Conservation (phyloP, 2,888 invertebrate genomes). For the Apotomis betuletana region DNA sequence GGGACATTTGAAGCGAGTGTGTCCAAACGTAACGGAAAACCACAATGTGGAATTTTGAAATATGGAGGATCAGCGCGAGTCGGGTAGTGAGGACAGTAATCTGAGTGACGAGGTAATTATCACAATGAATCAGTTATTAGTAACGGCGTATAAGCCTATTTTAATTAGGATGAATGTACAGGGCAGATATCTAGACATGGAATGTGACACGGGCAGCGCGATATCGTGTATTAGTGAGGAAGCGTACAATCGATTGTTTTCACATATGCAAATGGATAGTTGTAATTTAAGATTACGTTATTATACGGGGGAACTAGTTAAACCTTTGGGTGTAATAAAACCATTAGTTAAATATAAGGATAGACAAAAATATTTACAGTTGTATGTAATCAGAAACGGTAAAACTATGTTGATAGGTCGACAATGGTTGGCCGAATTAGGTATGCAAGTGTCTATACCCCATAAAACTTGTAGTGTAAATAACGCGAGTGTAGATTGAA, state of each 20-base stretch:
- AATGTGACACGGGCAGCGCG: conserved; percentile 43
- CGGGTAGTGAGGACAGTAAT: not conserved
- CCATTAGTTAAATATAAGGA: conserved; percentile 29
- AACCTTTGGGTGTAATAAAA: conserved; percentile 26
- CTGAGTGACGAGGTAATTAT: conserved; percentile 21
- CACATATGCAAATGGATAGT: conserved; percentile 2
- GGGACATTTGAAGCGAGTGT: conserved; percentile 10
- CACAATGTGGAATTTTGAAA: not conserved
- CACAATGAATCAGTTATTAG: not conserved
- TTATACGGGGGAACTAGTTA: conserved; percentile 36
- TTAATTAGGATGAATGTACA: conserved; percentile 1
- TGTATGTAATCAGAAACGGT: conserved; percentile 30
- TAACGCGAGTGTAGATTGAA: not conserved
- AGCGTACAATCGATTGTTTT: conserved; percentile 15
- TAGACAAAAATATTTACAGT: conserved; percentile 21
- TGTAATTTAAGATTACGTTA: conserved; percentile 25
- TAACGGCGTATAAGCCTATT: conserved; percentile 4
- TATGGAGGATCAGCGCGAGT: too few species aligned
- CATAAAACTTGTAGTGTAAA: not conserved
- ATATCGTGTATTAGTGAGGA: conserved; percentile 36
- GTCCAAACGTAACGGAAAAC: not conserved
- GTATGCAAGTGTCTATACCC: conserved; percentile 1
- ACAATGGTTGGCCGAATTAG: conserved; percentile 21
- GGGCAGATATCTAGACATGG: conserved; percentile 21
- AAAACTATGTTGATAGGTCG: conserved; percentile 20